Conservation (phyloP, 2,888 invertebrate genomes). For the Osedax frankpressi region DNA sequence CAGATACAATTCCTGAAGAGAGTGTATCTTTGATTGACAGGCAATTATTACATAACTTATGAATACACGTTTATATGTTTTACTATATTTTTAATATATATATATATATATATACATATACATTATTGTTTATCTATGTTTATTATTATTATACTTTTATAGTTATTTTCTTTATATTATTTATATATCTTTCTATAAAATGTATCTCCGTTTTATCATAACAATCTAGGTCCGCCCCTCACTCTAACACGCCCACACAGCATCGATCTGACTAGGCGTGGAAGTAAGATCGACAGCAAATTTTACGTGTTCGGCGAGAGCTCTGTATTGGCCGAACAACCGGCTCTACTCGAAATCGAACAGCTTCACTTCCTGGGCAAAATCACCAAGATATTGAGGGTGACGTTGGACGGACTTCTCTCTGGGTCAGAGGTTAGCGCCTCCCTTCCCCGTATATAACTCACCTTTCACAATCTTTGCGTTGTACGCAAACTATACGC, state of each 20-base stretch:
- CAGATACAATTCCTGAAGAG: too few species aligned
- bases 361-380: slow-evolving; percentile 35
- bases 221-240: too few species aligned
- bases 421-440: slow-evolving; percentile 40
- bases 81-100: too few species aligned
- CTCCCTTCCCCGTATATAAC: too few species aligned
- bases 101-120: too few species aligned
- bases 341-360: slow-evolving; percentile 30
- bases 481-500: too few species aligned
- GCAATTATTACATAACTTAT: too few species aligned
- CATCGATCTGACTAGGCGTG: slow-evolving; percentile 10
- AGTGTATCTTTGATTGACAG: too few species aligned
- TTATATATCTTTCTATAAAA: not conserved
- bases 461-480: too few species aligned
- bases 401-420: slow-evolving; percentile 40
- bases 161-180: not conserved
- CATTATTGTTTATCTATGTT: too few species aligned
- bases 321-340: slow-evolving; percentile 25
- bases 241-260: too few species aligned
- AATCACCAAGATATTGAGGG: slow-evolving; percentile 33
- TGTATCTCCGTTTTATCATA: not conserved
- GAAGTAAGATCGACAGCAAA: slow-evolving; percentile 37
- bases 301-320: slow-evolving; percentile 33
- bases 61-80: too few species aligned
- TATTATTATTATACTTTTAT: not conserved